Percentiles rank a stretch among this genome's conserved stretches.
Evolutionary conservation across 2,113 vertebrate genomes (phyloP).

Genomic region (Zapus hudsonius): DNA sequence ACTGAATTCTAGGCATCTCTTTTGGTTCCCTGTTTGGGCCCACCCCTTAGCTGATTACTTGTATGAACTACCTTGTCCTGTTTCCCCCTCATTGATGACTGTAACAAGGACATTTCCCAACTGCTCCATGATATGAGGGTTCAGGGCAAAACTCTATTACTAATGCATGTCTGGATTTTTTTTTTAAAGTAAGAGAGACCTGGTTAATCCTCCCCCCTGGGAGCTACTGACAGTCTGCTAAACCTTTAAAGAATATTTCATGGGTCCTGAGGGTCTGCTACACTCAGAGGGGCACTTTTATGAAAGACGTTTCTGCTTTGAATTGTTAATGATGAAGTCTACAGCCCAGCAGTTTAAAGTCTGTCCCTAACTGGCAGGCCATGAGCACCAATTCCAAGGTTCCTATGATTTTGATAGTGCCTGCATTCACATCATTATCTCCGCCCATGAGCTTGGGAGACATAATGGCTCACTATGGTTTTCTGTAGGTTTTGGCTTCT

Average conservation of each 20-base stretch:
- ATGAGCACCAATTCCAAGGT: not conserved
- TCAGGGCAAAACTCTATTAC: not conserved
- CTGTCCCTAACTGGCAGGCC: not conserved
- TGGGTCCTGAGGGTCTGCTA: not conserved
- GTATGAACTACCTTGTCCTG: too few species aligned
- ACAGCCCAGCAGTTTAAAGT: not conserved
- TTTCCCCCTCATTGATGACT: not conserved
- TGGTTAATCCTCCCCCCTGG: not conserved
- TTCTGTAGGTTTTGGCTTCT: not conserved
- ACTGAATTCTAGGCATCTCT: too few species aligned
- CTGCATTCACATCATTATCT: not conserved
- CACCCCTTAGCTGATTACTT: too few species aligned
- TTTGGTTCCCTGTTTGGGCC: too few species aligned
- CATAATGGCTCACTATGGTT: rapidly evolving
- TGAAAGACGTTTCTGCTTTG: not conserved
- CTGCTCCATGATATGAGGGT: not conserved
- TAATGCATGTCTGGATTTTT: not conserved
- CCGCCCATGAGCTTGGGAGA: too few species aligned
- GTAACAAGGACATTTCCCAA: conserved; percentile 16
- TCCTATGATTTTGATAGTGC: not conserved
- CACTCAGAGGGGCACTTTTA: not conserved
- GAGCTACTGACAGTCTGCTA: conserved; percentile 7
- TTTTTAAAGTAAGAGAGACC: not conserved
- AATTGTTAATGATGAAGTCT: not conserved
- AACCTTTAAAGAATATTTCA: conserved; percentile 29